Evolutionary conservation across 2,888 invertebrate species (phyloP), one percentile per base, ranked within the genome.

Genomic region (Prosapia bicincta): DNA sequence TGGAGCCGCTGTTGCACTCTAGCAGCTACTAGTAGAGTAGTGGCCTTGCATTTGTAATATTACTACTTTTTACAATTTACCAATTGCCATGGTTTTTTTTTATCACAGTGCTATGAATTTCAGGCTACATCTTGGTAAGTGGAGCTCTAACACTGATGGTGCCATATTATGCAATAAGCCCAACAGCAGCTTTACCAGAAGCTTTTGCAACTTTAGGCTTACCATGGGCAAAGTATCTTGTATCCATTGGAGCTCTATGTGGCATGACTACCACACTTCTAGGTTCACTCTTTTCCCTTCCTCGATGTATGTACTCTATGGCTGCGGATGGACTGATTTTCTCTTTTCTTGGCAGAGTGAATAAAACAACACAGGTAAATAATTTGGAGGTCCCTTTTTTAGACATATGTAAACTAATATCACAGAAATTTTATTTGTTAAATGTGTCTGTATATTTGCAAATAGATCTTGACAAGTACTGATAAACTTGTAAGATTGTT

Each of bases 181-280:
- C 93, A 0, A 90, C 90, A 24, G 93, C 95, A 15, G 93, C 95
- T 0, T 85, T 95, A 72, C 93, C 95, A 0, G 92, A 92, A 81
- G 95, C 95, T 15, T 91, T 96, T 80, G 90, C 91, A 0, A 88
- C 88, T 15, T 88, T 93, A 43, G 91, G 93, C 54, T 88, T 94
- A 24, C 89, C 90, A 69, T 95, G 95, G 95, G 93, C 94, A 0
- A 94, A 93, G 85, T 95, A 94, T 83, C 89, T 92, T 0, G 91
- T 95, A 0, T 85, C 94, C 0, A 86, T 95, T 0, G 96, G 96
- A 1, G 96, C 96, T 0, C 89, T 96, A 2, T 94, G 94, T 82
- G 96, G 96, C n/a, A 95, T 97, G 94, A 95, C 95, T 0, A 95
- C 95, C 10, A 94, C 94, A 0, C 86, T 96, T 1, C 88, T 96